Conservation (phyloP, 2,888 invertebrate species). For the Anorthoa munda region DNA sequence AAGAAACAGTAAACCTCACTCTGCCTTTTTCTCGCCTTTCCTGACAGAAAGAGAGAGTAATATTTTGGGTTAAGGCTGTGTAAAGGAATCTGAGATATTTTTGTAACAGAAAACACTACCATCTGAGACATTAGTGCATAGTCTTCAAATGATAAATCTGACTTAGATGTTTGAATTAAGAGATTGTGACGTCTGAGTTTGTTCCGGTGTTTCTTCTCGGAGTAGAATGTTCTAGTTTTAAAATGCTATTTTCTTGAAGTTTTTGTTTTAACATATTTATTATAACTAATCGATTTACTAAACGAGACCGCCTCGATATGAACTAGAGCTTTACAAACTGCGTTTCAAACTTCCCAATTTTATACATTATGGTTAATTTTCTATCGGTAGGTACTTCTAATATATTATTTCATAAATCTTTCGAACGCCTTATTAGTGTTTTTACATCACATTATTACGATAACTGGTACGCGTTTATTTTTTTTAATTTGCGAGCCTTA, state of each 20-base stretch:
- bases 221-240: background rate
- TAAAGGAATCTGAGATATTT: background rate
- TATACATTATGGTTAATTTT: constrained; percentile 17
- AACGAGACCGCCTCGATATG: constrained; percentile 19
- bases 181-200: background rate
- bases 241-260: background rate
- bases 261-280: background rate
- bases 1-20: too few species aligned
- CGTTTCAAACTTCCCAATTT: constrained; percentile 16
- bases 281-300: background rate
- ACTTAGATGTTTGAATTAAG: too few species aligned
- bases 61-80: background rate
- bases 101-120: background rate
- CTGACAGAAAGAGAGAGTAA: constrained; percentile 6
- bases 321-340: constrained; percentile 14
- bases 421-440: constrained; percentile 55
- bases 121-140: too few species aligned
- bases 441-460: constrained; percentile 34
- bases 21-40: background rate
- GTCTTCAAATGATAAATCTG: too few species aligned
- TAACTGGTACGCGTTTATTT: background rate
- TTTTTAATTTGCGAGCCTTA: background rate
- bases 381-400: constrained; percentile 37
- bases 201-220: background rate
- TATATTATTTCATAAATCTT: constrained; percentile 37